Evolutionary conservation across 2,797 vertebrate genomes (phyloP), one percentile per base, ranked within the genome.

Genomic region (Sus cebifrons): DNA sequence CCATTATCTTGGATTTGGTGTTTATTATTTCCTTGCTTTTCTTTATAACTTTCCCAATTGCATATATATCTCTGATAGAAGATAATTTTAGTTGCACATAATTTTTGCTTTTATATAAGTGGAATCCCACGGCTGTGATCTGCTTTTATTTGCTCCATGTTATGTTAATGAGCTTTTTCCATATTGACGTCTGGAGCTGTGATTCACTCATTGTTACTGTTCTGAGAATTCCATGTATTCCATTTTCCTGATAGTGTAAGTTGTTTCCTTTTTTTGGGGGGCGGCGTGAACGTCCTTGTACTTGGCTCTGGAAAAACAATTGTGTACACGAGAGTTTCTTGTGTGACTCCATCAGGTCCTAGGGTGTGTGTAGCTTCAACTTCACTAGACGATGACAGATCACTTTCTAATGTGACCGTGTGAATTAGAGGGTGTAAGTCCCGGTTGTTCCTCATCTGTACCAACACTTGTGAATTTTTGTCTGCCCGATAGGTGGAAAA

Each of bases 1-100:
- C 20, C 18, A 21, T 70, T 78, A 17, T 58, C 68, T 60, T 75
- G 18, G 40, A 79, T 75, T 84, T 82, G 32, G 12, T 62, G 44
- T 56, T 95, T 79, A 21, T 74, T 77, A 3, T 96, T 94, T 68
- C 44, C 71, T 81, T 64, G 40, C 29, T 86, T 94, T 86, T 60
- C 54, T 71, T 71, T 88, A 27, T 32, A 73, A 32, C 83, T 95
- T 70, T 86, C 15, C 67, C 74, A 44, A 70, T 44, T 16, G 23
- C 74, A 5, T 75, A 49, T 81, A 56, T 73, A 17, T 70, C 2
- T 88, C 70, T 92, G 77, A 56, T 87, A 64, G 74, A 91, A 64
- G n/a, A 70, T 54, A 68, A 44, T 58, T 75, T 68, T 73, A n/a
- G 9, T 86, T 95, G 71, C 83, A 73, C 9, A 18, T 40, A 13